Percentiles rank a stretch among this genome's conserved stretches.
These are phyloP conservation scores for Heliocidaris tuberculata DNA, from an alignment of 35 echinoderm and acorn worm species.

Conservation along the genomic window DNA sequence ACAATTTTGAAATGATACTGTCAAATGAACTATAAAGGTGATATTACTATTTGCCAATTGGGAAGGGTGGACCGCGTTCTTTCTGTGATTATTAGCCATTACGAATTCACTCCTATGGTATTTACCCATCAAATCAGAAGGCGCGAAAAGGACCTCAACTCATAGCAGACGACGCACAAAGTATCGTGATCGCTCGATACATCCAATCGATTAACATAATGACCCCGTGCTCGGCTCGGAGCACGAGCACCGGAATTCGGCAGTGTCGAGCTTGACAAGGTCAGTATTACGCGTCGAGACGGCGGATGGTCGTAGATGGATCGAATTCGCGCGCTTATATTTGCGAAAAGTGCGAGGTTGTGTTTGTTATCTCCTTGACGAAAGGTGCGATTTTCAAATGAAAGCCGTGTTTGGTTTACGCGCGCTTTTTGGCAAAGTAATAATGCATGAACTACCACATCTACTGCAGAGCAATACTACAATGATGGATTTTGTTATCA, in stretches of 20 bases:
- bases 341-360: not conserved
- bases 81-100: slow-evolving; percentile 24
- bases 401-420: not conserved
- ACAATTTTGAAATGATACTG: not conserved
- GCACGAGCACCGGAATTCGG: slow-evolving; percentile 34
- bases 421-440: not conserved
- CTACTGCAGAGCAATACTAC: not conserved
- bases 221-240: not conserved
- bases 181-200: slow-evolving; percentile 43
- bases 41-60: not conserved
- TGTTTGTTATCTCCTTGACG: not conserved
- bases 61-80: not conserved
- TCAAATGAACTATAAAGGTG: not conserved
- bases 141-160: not conserved
- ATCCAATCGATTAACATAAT: slow-evolving; percentile 35
- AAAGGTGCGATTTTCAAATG: not conserved
- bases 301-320: not conserved
- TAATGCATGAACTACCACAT: not conserved
- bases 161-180: slow-evolving; percentile 11
- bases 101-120: not conserved
- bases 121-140: slow-evolving; percentile 5
- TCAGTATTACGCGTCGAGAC: not conserved
- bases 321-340: not conserved
- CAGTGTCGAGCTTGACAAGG: slow-evolving; percentile 21
- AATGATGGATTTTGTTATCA: not conserved